These are phyloP conservation scores for Rhipidura dahli DNA, from an alignment of 2,113 vertebrate species.

Conservation along the genomic window DNA sequence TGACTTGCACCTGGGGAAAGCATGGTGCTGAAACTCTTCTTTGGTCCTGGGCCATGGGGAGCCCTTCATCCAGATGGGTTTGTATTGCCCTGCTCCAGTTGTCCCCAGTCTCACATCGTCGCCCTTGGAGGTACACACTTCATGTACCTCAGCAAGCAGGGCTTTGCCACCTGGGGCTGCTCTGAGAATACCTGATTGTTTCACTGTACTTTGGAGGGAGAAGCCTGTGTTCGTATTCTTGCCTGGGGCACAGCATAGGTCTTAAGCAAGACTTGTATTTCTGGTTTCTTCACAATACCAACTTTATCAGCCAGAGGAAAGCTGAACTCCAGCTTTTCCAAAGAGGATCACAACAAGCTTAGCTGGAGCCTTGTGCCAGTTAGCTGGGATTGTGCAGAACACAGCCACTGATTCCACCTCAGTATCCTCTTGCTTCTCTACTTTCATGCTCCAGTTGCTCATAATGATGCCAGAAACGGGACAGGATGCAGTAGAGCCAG, in stretches of 20 bases:
- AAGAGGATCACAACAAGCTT: neutral
- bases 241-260: neutral
- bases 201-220: neutral
- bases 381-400: neutral
- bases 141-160: neutral
- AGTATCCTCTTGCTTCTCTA: neutral
- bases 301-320: conserved; percentile 16
- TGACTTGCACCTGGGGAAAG: neutral
- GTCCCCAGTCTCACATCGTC: rapidly evolving
- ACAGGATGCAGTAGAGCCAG: neutral
- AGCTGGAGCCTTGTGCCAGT: neutral
- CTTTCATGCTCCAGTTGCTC: neutral
- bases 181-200: neutral
- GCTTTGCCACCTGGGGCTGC: neutral
- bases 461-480: neutral
- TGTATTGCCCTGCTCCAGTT: neutral
- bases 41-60: neutral
- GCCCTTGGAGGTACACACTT: neutral
- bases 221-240: neutral
- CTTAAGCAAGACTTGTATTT: conserved; percentile 36
- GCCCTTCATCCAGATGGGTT: neutral
- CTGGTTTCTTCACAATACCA: conserved; percentile 34
- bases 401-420: neutral
- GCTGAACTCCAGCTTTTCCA: neutral
- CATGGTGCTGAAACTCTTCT: neutral